Base-by-base conservation (phyloP, 2,888 invertebrate genomes). In the Craniophora ligustri region DNA sequence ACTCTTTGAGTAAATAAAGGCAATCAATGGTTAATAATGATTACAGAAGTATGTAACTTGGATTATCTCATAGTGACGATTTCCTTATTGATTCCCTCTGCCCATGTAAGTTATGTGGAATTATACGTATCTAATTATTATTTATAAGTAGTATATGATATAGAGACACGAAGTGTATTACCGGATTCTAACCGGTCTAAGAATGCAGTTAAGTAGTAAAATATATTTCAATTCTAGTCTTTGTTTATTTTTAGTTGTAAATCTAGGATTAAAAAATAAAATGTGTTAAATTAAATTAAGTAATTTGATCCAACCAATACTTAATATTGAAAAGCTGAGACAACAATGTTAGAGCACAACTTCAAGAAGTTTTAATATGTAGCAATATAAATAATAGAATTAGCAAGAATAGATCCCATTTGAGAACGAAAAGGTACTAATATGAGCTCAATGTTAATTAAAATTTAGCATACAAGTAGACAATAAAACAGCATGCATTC, bases 71-170 rank as follows among this genome's bases (percentile, higher is more conserved):
- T 23, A 19, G 1, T 31, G n/a, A 16, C 26, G 23, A 36, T 48
- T 64, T 64, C 55, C 55, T 54, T 41, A 54, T 45, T 31, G 44
- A 41, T 36, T 48, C 11, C 47, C 45, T 19, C 46, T 42, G 14
- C 28, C 10, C 14, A 51, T 44, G 8, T 28, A 67, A 46, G n/a
- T 10, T 30, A 38, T 32, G 36, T 34, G 23, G n/a, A n/a, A n/a
- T n/a, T n/a, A n/a, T n/a, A n/a, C n/a, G n/a, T n/a, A n/a, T n/a
- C n/a, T n/a, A n/a, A n/a, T n/a, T n/a, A n/a, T n/a, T n/a, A n/a
- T n/a, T n/a, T n/a, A n/a, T n/a, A n/a, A n/a, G n/a, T n/a, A n/a
- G n/a, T n/a, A n/a, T n/a, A n/a, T n/a, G n/a, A n/a, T n/a, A n/a
- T n/a, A n/a, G n/a, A n/a, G n/a, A n/a, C n/a, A n/a, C n/a, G n/a